Percentiles rank a stretch among this genome's conserved stretches.
phyloP scores from a whole-genome alignment of 2,797 vertebrate species.

The Phyllotis vaccarum region DNA sequence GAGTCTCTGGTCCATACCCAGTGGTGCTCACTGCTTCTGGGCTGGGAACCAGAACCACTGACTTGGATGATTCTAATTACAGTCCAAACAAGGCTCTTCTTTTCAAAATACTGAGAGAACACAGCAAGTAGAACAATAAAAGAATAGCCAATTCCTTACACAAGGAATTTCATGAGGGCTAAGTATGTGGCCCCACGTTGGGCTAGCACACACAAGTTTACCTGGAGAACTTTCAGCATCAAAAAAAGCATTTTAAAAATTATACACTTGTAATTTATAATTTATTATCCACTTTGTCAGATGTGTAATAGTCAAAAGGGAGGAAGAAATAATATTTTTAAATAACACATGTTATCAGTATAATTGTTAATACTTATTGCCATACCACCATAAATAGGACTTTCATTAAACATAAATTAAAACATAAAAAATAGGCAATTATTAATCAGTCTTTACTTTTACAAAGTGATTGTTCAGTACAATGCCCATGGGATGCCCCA shows the following conservation, averaged over 20 bases:
- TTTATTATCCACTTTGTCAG: background rate
- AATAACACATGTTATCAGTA: slow-evolving; percentile 19
- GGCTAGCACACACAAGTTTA: background rate
- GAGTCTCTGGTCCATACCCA: background rate
- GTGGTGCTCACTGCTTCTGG: background rate
- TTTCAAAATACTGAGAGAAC: background rate
- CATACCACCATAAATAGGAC: slow-evolving; percentile 34
- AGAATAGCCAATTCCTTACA: background rate
- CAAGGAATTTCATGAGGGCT: background rate
- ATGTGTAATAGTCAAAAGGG: background rate
- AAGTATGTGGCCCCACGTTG: background rate
- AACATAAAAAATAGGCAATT: slow-evolving; percentile 13
- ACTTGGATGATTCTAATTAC: background rate
- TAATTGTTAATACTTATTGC: slow-evolving; percentile 17
- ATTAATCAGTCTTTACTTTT: slow-evolving; percentile 51
- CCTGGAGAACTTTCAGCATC: background rate
- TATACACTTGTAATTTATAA: background rate
- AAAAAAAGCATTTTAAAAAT: background rate
- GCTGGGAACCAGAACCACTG: background rate
- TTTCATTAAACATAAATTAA: slow-evolving; percentile 64
- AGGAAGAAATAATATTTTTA: background rate
- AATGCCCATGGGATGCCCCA: background rate
- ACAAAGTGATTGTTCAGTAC: slow-evolving; percentile 59
- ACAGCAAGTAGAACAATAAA: background rate
- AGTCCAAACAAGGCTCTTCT: background rate